Percentiles rank a stretch among this genome's conserved stretches.
These are phyloP conservation scores for Helicoverpa zea DNA, from an alignment of 1,140 invertebrate genomes.

Conservation along the genomic window DNA sequence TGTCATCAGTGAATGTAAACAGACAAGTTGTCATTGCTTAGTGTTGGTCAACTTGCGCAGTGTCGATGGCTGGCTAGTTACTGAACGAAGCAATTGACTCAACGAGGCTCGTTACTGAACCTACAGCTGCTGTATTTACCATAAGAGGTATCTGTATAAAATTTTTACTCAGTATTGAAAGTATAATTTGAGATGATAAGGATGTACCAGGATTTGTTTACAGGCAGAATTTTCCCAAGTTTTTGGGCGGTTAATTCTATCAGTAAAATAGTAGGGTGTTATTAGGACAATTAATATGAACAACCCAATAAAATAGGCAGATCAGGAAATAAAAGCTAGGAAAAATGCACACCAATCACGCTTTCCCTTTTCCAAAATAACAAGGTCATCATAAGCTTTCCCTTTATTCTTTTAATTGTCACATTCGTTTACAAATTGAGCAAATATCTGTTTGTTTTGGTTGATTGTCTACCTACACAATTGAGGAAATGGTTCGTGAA, in stretches of 20 bases:
- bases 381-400: no score
- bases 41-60: conserved; percentile 17
- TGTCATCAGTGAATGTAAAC: conserved; percentile 38
- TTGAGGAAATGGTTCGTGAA: not conserved
- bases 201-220: no score
- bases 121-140: conserved; percentile 9
- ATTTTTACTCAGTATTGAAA: not conserved
- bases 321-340: no score
- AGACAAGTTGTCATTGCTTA: conserved; percentile 21
- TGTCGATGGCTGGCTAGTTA: not conserved
- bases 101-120: conserved; percentile 35
- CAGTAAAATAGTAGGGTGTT: no score
- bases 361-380: no score
- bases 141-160: not conserved
- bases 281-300: no score
- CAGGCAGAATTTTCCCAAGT: no score
- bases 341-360: no score
- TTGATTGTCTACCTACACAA: not conserved
- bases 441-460: not conserved
- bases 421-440: not conserved
- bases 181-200: not conserved
- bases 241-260: no score
- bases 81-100: conserved; percentile 38
- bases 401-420: not conserved
- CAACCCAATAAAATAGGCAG: no score